phyloP scores from a whole-genome alignment of 2,888 invertebrate species.

The Clusia tigrina region DNA sequence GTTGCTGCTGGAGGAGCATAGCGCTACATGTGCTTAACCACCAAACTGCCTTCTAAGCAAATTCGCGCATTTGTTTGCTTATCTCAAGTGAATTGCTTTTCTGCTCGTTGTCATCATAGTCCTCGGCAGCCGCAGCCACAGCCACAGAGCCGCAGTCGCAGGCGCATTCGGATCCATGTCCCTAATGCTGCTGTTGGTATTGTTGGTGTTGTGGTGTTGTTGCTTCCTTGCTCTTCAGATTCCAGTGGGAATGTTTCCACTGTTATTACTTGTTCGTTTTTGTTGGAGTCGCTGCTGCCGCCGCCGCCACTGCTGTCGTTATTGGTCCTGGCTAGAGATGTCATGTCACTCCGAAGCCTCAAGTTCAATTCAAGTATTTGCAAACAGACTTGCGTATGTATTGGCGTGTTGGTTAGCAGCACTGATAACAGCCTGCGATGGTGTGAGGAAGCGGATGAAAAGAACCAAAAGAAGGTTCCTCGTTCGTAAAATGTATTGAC shows the following conservation, averaged over 20 bases:
- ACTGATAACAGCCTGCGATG: not conserved
- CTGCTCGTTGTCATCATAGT: conserved; percentile 35
- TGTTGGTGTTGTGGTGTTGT: too few relatives aligned
- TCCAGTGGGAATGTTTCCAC: conserved; percentile 21
- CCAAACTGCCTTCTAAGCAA: conserved; percentile 53
- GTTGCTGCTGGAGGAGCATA: not conserved
- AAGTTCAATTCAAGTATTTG: conserved; percentile 48
- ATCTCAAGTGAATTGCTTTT: conserved; percentile 37
- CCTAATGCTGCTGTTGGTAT: conserved; percentile 19
- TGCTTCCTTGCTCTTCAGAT: conserved; percentile 12
- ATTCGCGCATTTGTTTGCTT: conserved; percentile 56
- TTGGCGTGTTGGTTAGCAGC: not conserved
- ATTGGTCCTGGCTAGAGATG: conserved; percentile 28
- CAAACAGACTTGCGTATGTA: conserved; percentile 46
- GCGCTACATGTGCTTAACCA: conserved; percentile 48
- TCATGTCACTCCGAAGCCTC: conserved; percentile 41
- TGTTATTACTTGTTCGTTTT: conserved; percentile 8
- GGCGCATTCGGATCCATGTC: too few relatives aligned
- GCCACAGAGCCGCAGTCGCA: too few relatives aligned
- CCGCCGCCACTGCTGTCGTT: conserved; percentile 1
- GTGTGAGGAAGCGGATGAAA: not conserved
- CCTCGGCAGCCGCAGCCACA: conserved; percentile 10
- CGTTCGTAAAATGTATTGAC: not conserved
- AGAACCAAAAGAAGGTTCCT: not conserved
- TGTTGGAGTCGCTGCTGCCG: not conserved